Base-by-base conservation (phyloP, 2,888 invertebrate species). In the Chloromyia formosa region DNA sequence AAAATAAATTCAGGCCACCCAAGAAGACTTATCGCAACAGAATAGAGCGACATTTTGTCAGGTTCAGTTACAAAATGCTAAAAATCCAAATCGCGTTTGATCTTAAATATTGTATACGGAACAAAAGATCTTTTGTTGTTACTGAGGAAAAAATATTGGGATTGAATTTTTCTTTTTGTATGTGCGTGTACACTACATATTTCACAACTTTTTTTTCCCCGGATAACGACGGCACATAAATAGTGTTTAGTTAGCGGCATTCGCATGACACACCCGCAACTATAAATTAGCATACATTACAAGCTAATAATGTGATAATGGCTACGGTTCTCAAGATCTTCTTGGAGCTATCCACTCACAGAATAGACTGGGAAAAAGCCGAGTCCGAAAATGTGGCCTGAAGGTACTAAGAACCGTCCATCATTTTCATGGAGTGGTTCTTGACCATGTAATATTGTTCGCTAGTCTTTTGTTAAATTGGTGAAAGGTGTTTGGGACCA, bases 1-100 rank as follows among this genome's bases (percentile, higher is more conserved):
- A 22, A 66, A 66, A 66, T 49, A 49, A 66, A 66, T 66, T 22
- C 53, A 69, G 54, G 23, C 68, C 68, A 69, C 35, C 49, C 53
- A 54, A 66, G 12, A 23, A 20, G 53, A 20, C 5, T 20, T 20
- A 20, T 20, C 22, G 56, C 56, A 18, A 56, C 56, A 20, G 10
- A 20, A 20, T 16, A 56, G 22, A 56, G 5, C 56, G 18, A 20
- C 10, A 20, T 56, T 2, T 20, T n/a, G 5, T 20, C 22, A 16
- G n/a, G 56, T 56, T 10, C 10, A 20, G 10, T 16, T 18, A 20
- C 10, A 56, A 2, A 49, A 49, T n/a, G 49, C 49, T 12, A 42
- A 12, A 42, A 42, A 42, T 42, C 12, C 5, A 42, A 42, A 42
- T 42, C 14, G 12, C 12, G 49, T 12, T 12, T 9, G 12, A 12